These are phyloP conservation scores for Tethea ocularis DNA, from an alignment of 2,888 invertebrate species.

Conservation along the genomic window DNA sequence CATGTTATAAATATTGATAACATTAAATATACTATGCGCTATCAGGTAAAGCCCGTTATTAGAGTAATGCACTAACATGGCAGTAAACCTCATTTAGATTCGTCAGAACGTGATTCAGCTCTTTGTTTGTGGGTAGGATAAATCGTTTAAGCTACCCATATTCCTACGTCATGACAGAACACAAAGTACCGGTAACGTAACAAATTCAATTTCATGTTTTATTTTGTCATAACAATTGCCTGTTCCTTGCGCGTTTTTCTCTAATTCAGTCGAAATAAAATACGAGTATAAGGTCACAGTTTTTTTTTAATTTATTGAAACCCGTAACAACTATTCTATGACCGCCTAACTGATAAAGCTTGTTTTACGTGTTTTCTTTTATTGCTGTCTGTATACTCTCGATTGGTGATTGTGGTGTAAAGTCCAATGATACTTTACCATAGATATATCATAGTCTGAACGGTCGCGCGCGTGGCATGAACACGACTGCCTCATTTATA, in stretches of 20 bases:
- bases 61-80: neutral
- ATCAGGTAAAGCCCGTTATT: neutral
- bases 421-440: conserved; percentile 2
- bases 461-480: neutral
- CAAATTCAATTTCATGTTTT: no score
- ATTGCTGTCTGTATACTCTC: neutral
- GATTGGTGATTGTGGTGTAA: neutral
- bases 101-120: neutral
- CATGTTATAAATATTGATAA: conserved; percentile 4
- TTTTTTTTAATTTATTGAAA: no score
- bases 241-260: no score
- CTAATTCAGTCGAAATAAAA: no score
- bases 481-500: conserved; percentile 1
- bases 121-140: neutral
- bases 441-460: neutral
- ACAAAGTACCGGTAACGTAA: no score
- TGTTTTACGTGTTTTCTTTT: neutral
- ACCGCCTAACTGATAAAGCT: neutral
- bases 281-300: no score
- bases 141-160: neutral
- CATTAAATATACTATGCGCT: neutral
- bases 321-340: neutral
- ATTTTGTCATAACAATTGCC: no score
- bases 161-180: no score
- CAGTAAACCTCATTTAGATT: neutral